phyloP scores from a whole-genome alignment of 2,888 invertebrate species.

The Eupithecia inturbata region DNA sequence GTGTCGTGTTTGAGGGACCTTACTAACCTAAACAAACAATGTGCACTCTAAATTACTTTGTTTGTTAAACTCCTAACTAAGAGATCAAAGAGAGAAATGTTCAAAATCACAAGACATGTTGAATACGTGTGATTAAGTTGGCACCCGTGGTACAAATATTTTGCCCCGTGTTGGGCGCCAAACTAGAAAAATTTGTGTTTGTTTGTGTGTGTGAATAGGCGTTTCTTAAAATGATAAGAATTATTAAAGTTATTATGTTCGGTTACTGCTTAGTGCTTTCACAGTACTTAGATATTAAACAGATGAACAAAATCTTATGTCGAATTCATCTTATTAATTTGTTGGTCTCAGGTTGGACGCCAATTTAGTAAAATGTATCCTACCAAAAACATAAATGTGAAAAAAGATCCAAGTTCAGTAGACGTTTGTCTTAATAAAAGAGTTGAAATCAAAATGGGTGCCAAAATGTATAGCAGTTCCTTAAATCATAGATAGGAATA shows the following conservation, averaged over 20 bases:
- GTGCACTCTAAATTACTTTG: constrained; percentile 10
- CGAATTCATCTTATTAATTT: not conserved
- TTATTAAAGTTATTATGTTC: not conserved
- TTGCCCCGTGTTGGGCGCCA: constrained; percentile 5
- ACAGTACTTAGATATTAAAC: not conserved
- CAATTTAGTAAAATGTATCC: not conserved
- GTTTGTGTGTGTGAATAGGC: no score
- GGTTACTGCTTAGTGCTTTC: not conserved
- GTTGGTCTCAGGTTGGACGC: not conserved
- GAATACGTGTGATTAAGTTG: not conserved
- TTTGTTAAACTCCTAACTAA: constrained; percentile 2
- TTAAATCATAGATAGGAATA: no score
- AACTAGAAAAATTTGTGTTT: no score
- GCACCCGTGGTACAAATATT: not conserved
- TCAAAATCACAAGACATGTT: not conserved
- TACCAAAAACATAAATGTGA: no score
- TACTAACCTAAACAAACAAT: constrained; percentile 8
- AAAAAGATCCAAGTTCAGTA: no score
- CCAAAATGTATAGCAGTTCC: no score
- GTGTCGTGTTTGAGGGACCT: constrained; percentile 9
- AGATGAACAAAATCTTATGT: not conserved
- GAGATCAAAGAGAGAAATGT: constrained; percentile 11
- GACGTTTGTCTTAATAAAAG: no score
- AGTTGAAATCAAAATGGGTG: no score
- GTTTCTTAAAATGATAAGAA: no score